phyloP scores from a whole-genome alignment of 2,797 vertebrate genomes.

The Gymnopithys bicolor region DNA sequence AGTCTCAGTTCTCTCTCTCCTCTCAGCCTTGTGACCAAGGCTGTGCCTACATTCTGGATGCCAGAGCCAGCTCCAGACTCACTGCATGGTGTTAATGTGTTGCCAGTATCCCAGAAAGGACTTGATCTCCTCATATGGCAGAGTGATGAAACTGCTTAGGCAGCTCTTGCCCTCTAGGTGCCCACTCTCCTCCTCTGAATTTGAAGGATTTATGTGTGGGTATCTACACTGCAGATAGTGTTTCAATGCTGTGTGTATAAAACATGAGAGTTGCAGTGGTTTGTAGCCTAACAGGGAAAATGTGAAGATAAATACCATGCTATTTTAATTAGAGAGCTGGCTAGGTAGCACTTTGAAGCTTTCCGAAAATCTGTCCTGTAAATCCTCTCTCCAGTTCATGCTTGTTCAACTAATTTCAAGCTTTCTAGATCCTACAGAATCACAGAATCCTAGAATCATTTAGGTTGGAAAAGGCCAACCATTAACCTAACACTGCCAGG shows the following conservation, averaged over 20 bases:
- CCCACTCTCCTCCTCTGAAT: neutral
- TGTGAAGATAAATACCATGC: neutral
- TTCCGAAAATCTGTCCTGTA: neutral
- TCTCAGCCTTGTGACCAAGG: neutral
- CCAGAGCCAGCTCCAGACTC: neutral
- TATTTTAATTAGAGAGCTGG: neutral
- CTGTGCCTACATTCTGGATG: neutral
- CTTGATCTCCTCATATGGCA: neutral
- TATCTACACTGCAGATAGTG: neutral
- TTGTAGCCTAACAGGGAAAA: neutral
- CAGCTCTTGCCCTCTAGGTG: neutral
- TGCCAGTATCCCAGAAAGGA: slow-evolving; percentile 9
- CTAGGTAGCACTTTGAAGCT: neutral
- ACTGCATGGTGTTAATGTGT: neutral
- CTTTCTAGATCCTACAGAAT: neutral
- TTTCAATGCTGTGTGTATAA: neutral
- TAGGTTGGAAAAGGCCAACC: neutral
- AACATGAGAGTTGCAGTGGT: neutral
- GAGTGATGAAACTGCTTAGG: neutral
- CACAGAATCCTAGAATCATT: neutral
- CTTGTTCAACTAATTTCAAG: neutral
- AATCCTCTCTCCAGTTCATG: neutral
- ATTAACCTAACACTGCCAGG: neutral
- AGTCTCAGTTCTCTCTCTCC: neutral
- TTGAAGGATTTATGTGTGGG: neutral